Percentiles rank a stretch among this genome's conserved stretches.
These are phyloP conservation scores for Accipiter virgatus DNA, from an alignment of 2,113 vertebrate species.

Conservation along the genomic window DNA sequence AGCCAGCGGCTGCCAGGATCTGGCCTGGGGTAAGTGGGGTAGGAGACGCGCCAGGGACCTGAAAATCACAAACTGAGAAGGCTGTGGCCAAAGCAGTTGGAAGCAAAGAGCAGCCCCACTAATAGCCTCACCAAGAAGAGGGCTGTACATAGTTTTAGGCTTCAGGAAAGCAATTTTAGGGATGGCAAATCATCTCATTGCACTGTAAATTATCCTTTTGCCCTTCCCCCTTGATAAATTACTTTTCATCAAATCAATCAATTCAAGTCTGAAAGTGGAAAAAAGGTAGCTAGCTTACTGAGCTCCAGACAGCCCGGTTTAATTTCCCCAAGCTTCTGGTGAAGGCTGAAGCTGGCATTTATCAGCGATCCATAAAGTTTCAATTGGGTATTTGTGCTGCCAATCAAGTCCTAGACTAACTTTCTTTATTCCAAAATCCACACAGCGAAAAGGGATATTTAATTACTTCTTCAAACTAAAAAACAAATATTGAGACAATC, in stretches of 20 bases:
- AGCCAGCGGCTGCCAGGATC: background rate
- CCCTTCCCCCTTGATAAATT: background rate
- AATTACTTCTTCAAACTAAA: background rate
- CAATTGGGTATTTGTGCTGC: background rate
- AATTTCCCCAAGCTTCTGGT: background rate
- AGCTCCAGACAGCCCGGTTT: background rate
- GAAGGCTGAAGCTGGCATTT: background rate
- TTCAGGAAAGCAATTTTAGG: slow-evolving; percentile 40
- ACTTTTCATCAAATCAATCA: slow-evolving; percentile 8
- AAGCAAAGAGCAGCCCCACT: background rate
- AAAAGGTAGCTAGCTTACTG: background rate
- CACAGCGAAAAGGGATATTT: background rate
- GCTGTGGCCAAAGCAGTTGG: background rate
- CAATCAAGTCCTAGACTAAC: background rate
- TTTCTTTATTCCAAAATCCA: background rate
- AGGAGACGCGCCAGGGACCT: background rate
- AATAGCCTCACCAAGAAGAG: background rate
- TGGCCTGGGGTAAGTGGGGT: accelerated
- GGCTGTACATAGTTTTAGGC: background rate
- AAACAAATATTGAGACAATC: background rate
- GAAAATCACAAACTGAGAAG: background rate
- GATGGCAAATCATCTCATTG: slow-evolving; percentile 18
- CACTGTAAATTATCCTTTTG: background rate
- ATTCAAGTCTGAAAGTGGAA: background rate
- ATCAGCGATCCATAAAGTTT: background rate